Evolutionary conservation across 2,797 vertebrate genomes (phyloP).

Genomic region (Chromobotia macracanthus): DNA sequence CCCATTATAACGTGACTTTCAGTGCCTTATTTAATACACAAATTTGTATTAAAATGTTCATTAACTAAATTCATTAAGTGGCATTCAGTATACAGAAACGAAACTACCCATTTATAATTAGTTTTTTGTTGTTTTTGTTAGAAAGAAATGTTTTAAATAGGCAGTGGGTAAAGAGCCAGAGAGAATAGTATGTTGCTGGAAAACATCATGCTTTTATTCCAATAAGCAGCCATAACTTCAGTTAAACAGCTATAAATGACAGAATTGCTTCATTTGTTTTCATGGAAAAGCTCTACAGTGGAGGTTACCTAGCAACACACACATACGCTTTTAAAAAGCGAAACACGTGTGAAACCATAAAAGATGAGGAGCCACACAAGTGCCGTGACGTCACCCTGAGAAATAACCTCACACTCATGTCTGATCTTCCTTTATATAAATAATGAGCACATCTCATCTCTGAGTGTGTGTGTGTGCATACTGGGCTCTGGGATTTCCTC

Average conservation of each 20-base stretch:
- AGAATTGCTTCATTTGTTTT: slow-evolving; percentile 7
- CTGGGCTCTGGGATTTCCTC: slow-evolving; percentile 90
- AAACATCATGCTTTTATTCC: not conserved
- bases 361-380: slow-evolving; percentile 56
- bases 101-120: no score
- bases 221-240: not conserved
- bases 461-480: slow-evolving; percentile 69
- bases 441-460: not conserved
- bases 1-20: no score
- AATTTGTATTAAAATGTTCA: no score
- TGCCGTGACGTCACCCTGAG: slow-evolving; percentile 47
- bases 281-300: slow-evolving; percentile 62
- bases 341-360: slow-evolving; percentile 23
- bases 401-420: not conserved
- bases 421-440: not conserved
- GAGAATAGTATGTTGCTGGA: not conserved
- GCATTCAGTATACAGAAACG: no score
- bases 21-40: no score
- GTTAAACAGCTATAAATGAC: not conserved
- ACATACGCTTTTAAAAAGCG: slow-evolving; percentile 54
- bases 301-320: slow-evolving; percentile 65
- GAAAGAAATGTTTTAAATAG: not conserved
- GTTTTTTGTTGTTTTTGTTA: not conserved
- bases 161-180: not conserved
- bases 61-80: no score